Evolutionary conservation across 2,797 vertebrate genomes (phyloP).

Genomic region (Oreochromis mossambicus): DNA sequence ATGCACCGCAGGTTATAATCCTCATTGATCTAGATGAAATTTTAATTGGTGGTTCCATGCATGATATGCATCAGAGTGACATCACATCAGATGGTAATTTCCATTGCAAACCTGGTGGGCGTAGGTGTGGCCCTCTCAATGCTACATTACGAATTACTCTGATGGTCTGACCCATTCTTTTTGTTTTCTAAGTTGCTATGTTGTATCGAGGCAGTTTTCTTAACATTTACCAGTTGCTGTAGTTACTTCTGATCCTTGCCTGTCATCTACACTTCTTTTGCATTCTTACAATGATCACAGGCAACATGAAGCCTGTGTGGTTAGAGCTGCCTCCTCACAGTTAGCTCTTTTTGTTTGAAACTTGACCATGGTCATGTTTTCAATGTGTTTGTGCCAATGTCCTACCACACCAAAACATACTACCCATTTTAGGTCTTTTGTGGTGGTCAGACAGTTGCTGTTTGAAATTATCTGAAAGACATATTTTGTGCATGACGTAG

Average conservation of each 20-base stretch:
- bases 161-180: not conserved
- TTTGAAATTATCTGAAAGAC: not conserved
- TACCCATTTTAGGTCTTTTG: not conserved
- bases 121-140: not conserved
- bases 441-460: not conserved
- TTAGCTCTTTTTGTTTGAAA: not conserved
- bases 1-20: not conserved
- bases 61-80: not conserved
- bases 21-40: not conserved
- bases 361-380: constrained; percentile 10
- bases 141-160: not conserved
- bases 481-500: not conserved
- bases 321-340: constrained; percentile 6
- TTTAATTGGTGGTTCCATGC: not conserved
- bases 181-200: not conserved
- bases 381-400: constrained; percentile 7
- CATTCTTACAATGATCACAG: not conserved
- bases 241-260: not conserved
- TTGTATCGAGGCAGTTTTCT: not conserved
- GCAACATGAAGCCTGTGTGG: not conserved
- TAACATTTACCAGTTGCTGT: not conserved
- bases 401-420: not conserved
- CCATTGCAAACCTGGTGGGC: not conserved
- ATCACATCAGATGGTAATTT: not conserved
- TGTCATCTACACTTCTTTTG: not conserved